Base-by-base conservation (phyloP, 2,888 invertebrate genomes). In the Agrochola macilenta region DNA sequence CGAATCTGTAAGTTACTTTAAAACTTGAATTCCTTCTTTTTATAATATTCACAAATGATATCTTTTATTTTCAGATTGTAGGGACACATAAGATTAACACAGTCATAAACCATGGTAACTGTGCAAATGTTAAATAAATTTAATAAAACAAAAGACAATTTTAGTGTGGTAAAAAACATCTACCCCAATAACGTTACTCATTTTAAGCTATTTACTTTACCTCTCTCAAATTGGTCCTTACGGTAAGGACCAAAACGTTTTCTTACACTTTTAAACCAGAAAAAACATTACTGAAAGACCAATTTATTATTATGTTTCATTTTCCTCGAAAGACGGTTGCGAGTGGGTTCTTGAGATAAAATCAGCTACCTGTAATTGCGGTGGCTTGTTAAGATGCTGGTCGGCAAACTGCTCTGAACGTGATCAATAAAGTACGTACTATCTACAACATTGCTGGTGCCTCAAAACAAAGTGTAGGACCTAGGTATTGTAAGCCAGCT, bases 361-460 rank as follows among this genome's bases (percentile, higher is more conserved):
- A 69, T 46, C n/a, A n/a, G n/a, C 30, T 73, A 64, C 23, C 43
- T 60, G 35, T 82, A 73, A 75, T 74, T 69, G 57, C 60, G 46
- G 52, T 78, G 23, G 5, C 60, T 78, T 76, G 57, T 80, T 74
- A 58, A 12, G 54, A 78, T 74, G 78, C 70, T 52, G 46, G 60
- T 58, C 58, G 46, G 66, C 9, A 35, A 68, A 11, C 23, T 30
- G 20, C 5, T 39, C 30, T 69, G 46, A 23, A 71, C 71, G 68
- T 78, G 78, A 69, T 71, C 82, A 71, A 77, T 77, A 63, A n/a
- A 58, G 30, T 61, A 14, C 60, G 26, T n/a, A 60, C 30, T 23
- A n/a, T 57, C 7, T 26, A 58, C 14, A 8, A 58, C 17, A 30
- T 66, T 35, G 17, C 14, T 52, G 57, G 57, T 49, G 54, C n/a